Evolutionary conservation across 1,140 invertebrate species (phyloP), one percentile per base, ranked within the genome.

Genomic region (Leptestheria dahalacensis): DNA sequence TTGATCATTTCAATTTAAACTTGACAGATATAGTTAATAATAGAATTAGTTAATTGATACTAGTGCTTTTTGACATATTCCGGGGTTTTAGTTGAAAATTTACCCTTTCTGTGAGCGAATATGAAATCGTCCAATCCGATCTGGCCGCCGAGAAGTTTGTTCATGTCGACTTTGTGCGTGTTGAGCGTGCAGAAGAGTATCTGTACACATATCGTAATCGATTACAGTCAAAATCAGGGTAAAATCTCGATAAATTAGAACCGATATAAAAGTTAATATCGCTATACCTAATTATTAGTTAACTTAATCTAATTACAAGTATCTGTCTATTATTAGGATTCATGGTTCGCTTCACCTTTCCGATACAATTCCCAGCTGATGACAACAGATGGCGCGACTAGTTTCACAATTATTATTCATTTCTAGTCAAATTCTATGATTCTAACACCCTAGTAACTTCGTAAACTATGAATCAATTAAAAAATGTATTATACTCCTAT

Each of bases 121-220:
- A 98, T 97, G 68, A 98, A 97, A 72, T 98, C 95, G 70, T 97
- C 91, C 65, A 97, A 77, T 29, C 91, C 92, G 64, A 99, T 95
- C 77, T 97, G 93, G 15, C 91, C 89, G 3, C 91, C 92, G 25
- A 99, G 75, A 25, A 99, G 74, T 68, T 87, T 85, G 26, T 82
- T 83, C 94, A 98, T 97, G 67, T 98, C 93, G 23, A 92, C 81
- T 75, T 96, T 97, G 73, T 95, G 90, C 46, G 94, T 97, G 72
- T 99, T 98, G 52, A 97, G 74, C 1, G 95, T 99, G 71, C 94
- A 98, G 72, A 96, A 99, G 48, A 99, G 74, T 66, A 99, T 97
- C 86, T 96, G 79, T n/a, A n/a, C n/a, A n/a, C n/a, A n/a, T n/a
- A n/a, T n/a, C n/a, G n/a, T n/a, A n/a, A n/a, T n/a, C n/a, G n/a